Evolutionary conservation across 64 coral and sea anemone species (phyloP).

Genomic region (Acropora tenuis): DNA sequence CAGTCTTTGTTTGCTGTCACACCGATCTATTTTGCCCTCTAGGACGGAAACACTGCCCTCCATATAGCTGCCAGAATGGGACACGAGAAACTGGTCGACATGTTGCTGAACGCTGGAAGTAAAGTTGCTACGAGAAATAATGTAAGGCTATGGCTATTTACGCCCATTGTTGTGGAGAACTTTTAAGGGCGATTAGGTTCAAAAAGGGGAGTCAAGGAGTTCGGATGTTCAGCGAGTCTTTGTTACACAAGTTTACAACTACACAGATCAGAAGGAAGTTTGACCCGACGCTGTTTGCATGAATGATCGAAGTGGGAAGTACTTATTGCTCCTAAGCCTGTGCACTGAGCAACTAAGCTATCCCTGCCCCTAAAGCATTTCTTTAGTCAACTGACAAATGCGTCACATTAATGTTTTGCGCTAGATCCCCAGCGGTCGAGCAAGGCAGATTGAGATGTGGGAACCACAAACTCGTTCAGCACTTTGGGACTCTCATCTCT

Average conservation of each 20-base stretch:
- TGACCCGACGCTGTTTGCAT: too few species aligned
- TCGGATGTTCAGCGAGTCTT: too few species aligned
- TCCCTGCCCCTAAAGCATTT: too few species aligned
- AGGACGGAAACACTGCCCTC: conserved; percentile 75
- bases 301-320: too few species aligned
- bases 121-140: conserved; percentile 52
- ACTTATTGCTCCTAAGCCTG: too few species aligned
- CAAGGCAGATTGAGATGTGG: not conserved
- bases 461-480: not conserved
- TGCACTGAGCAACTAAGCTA: too few species aligned
- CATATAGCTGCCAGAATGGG: conserved; percentile 69
- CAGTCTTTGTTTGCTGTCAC: not conserved
- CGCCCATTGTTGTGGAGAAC: not conserved
- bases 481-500: not conserved
- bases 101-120: conserved; percentile 61
- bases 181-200: too few species aligned
- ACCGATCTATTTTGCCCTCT: not conserved
- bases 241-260: too few species aligned
- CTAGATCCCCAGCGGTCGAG: not conserved
- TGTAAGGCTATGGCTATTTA: conserved; percentile 4
- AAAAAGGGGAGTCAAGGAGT: too few species aligned
- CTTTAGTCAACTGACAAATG: too few species aligned
- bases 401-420: not conserved
- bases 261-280: too few species aligned
- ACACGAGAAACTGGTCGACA: conserved; percentile 47